Base-by-base conservation (phyloP, 2,113 vertebrate species). In the Urocitellus parryii region DNA sequence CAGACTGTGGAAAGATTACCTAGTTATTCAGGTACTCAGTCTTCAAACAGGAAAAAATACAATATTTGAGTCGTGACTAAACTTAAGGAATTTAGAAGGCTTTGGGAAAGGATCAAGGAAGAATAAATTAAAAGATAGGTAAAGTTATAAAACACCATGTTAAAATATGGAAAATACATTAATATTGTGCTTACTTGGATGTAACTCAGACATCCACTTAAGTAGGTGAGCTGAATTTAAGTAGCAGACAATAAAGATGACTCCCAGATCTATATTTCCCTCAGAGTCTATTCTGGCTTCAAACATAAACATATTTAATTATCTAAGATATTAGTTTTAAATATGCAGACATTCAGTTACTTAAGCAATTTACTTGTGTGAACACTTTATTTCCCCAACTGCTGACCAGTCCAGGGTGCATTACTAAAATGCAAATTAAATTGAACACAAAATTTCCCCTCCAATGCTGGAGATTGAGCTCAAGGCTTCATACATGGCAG, bases 381-480 rank as follows among this genome's bases (percentile, higher is more conserved):
- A 94, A 95, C 12, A 96, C 32, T 73, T 76, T 37, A 93, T 91
- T 95, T 92, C 65, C 42, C 45, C 32, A 70, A 95, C 82, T 94
- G 39, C 13, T 80, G 45, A 56, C 29, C 68, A 94, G 32, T 91
- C 29, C 79, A 86, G 32, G 16, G 58, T 51, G 24, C 32, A 78
- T 89, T 88, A 93, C 63, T 92, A 88, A 95, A 94, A 94, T n/a
- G 51, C 6, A 94, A 16, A 29, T 95, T 68, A 51, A 90, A 27
- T 0, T 94, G 5, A 92, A 85, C n/a, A n/a, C n/a, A 86, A 29
- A 63, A 22, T 24, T 29, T 4, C 56, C 16, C 45, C 29, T 4
- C 16, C 27, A 12, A 8, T 45, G 63, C 63, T 84, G 18, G 32
- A 17, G 29, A 24, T 9, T 84, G 42, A 84, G 48, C 17, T 10